These are phyloP conservation scores for Uloborus plumipes DNA, from an alignment of 2,888 invertebrate genomes.

Conservation along the genomic window DNA sequence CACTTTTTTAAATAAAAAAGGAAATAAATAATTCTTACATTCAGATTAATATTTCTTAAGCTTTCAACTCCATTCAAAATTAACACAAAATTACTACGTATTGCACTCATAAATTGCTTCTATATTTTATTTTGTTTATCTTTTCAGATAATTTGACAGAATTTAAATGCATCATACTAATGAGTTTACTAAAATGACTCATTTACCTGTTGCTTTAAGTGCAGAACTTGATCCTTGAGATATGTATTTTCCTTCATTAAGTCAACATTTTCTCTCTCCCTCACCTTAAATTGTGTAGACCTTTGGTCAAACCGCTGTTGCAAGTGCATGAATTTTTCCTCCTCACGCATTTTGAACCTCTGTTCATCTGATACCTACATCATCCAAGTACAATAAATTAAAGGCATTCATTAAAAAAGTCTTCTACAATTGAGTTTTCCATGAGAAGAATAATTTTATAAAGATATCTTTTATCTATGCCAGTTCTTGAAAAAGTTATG, in stretches of 20 bases:
- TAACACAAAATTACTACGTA: too few species aligned
- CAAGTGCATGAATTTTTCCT: conserved; percentile 37
- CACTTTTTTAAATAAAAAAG: too few species aligned
- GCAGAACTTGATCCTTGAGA: conserved; percentile 46
- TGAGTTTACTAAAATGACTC: neutral
- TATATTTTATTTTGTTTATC: too few species aligned
- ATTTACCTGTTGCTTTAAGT: conserved; percentile 42
- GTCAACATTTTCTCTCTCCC: conserved; percentile 46
- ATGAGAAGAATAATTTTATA: too few species aligned
- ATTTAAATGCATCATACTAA: neutral
- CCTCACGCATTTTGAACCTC: conserved; percentile 39
- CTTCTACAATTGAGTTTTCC: too few species aligned
- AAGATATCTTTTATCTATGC: too few species aligned
- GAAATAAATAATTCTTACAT: too few species aligned
- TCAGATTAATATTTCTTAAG: too few species aligned
- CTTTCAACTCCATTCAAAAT: too few species aligned
- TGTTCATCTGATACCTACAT: conserved; percentile 51
- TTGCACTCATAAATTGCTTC: too few species aligned
- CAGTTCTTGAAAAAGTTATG: too few species aligned
- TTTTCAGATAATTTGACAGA: neutral
- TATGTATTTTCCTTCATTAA: conserved; percentile 43
- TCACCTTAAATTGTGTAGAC: conserved; percentile 38
- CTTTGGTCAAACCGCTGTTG: conserved; percentile 37
- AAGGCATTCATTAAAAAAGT: too few species aligned
- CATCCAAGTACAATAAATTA: neutral